Conservation (phyloP, 2,113 vertebrate species). For the Callipepla californica region DNA sequence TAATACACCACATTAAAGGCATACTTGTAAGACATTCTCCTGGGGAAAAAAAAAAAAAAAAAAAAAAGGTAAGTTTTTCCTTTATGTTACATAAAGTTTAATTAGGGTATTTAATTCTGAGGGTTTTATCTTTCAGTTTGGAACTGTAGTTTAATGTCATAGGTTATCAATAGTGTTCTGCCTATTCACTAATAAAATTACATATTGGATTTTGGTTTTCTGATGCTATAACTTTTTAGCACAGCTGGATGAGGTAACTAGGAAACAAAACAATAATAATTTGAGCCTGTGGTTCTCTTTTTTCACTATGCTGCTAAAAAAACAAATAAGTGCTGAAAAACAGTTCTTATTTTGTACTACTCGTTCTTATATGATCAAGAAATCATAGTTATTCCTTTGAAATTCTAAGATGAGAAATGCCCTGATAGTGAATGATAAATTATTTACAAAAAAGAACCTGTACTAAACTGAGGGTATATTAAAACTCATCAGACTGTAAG, state of each 20-base stretch:
- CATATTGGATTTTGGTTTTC: not conserved
- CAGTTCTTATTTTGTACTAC: not conserved
- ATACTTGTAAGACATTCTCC: not conserved
- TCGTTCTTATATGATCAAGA: not conserved
- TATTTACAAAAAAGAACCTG: not conserved
- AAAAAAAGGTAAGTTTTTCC: not conserved
- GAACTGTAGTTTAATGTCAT: not conserved
- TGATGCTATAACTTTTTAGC: not conserved
- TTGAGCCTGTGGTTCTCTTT: not conserved
- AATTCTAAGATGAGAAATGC: not conserved
- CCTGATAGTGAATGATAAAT: not conserved
- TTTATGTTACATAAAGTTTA: not conserved
- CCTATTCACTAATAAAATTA: not conserved
- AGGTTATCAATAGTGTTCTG: not conserved
- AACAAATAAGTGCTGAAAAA: not conserved
- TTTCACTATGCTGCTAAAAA: not conserved
- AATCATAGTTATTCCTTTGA: not conserved
- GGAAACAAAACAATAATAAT: not conserved
- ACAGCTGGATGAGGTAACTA: not conserved
- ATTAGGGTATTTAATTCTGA: not conserved
- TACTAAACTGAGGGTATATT: not conserved
- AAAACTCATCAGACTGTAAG: not conserved
- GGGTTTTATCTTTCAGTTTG: not conserved
- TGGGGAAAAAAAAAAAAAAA: not conserved
- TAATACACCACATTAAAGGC: constrained; percentile 12